Evolutionary conservation across 2,113 vertebrate species (phyloP).

Genomic region (Carollia perspicillata): DNA sequence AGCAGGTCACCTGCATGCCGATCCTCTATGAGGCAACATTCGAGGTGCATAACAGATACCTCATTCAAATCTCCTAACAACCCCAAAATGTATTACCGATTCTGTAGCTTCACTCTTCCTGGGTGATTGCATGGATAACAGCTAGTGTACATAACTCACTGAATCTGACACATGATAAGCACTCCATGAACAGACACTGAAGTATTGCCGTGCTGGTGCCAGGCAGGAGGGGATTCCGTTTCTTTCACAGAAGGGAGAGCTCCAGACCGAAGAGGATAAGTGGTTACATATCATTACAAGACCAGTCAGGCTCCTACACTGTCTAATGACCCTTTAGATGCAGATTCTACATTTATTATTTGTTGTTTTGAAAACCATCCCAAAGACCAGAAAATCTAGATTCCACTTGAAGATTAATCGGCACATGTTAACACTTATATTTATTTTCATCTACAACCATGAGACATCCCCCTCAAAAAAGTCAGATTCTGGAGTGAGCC

Average conservation of each 20-base stretch:
- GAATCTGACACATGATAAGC: background rate
- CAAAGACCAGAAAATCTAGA: background rate
- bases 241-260: background rate
- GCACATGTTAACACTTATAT: background rate
- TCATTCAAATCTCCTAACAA: background rate
- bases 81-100: background rate
- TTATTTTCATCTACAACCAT: background rate
- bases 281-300: background rate
- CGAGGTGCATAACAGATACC: background rate
- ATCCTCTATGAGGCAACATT: background rate
- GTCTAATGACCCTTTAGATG: background rate
- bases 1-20: background rate
- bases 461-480: background rate
- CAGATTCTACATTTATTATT: background rate
- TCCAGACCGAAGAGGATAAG: background rate
- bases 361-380: background rate
- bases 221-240: background rate
- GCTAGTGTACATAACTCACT: background rate
- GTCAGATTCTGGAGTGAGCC: background rate
- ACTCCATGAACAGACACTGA: background rate
- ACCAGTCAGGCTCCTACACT: background rate
- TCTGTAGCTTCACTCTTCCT: background rate
- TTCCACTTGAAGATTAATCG: background rate
- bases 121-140: background rate
- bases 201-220: background rate